These are phyloP conservation scores for Andricus curvator DNA, from an alignment of 2,888 invertebrate genomes.

Conservation along the genomic window DNA sequence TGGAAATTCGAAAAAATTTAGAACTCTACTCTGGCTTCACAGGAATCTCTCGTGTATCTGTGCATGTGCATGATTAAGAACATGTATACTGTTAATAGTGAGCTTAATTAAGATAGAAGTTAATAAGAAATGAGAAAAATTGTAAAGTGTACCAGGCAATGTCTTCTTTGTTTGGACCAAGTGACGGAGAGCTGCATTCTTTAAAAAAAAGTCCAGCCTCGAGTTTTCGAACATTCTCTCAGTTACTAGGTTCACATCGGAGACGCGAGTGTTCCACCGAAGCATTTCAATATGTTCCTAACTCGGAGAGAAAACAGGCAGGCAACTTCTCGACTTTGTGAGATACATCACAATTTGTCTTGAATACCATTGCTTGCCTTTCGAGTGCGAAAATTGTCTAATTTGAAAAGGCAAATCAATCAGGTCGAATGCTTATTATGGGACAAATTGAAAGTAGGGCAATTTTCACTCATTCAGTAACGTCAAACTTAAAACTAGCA, in stretches of 20 bases:
- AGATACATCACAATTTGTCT: slow-evolving; percentile 57
- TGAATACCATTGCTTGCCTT: slow-evolving; percentile 41
- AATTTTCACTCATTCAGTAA: slow-evolving; percentile 66
- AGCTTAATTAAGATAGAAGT: slow-evolving; percentile 74
- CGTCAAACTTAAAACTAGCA: slow-evolving; percentile 62
- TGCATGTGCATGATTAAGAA: slow-evolving; percentile 68
- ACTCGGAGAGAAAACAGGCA: slow-evolving; percentile 55
- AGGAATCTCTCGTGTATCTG: slow-evolving; percentile 67
- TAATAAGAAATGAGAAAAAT: slow-evolving; percentile 58
- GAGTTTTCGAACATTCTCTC: slow-evolving; percentile 47
- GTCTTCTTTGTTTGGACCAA: slow-evolving; percentile 55
- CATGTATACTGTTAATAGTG: slow-evolving; percentile 78
- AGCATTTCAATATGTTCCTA: slow-evolving; percentile 69
- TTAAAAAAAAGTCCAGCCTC: not conserved
- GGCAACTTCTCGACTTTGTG: slow-evolving; percentile 56
- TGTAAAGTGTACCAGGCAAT: slow-evolving; percentile 52
- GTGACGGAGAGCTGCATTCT: slow-evolving; percentile 38
- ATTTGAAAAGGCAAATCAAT: slow-evolving; percentile 62
- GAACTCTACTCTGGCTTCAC: slow-evolving; percentile 46
- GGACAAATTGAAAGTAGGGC: slow-evolving; percentile 64
- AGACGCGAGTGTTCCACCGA: slow-evolving; percentile 68
- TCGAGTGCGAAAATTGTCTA: slow-evolving; percentile 47
- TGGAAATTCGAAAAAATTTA: not conserved
- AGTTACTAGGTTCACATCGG: slow-evolving; percentile 56
- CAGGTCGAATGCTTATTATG: slow-evolving; percentile 70